Percentiles rank a stretch among this genome's conserved stretches.
These are phyloP conservation scores for Drosophila melanocephala DNA, from an alignment of 2,888 invertebrate genomes.

Conservation along the genomic window DNA sequence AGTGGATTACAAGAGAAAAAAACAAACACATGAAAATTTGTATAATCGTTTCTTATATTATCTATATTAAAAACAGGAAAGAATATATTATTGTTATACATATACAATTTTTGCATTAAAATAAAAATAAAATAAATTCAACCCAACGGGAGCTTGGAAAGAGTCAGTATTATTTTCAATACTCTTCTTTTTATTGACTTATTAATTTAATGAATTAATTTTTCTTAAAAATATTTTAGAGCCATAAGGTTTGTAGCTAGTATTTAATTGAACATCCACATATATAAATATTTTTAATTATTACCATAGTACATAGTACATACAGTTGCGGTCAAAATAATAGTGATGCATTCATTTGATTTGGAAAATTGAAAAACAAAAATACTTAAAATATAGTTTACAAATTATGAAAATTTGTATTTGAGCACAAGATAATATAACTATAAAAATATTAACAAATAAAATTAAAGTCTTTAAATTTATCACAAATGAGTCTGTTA, in stretches of 20 bases:
- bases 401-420: too few species aligned
- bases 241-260: not conserved
- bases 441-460: too few species aligned
- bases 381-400: too few species aligned
- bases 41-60: not conserved
- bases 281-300: too few species aligned
- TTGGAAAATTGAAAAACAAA: not conserved
- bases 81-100: not conserved
- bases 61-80: not conserved
- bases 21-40: not conserved
- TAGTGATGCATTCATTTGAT: not conserved
- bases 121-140: not conserved
- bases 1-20: not conserved
- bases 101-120: not conserved
- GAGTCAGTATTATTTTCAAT: not conserved
- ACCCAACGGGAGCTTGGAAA: not conserved
- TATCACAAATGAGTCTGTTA: too few species aligned
- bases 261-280: not conserved
- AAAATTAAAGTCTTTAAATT: too few species aligned
- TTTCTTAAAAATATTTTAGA: not conserved
- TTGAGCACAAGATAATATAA: too few species aligned
- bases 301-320: too few species aligned
- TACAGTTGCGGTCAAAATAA: not conserved
- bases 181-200: not conserved
- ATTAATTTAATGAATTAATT: not conserved